A percentile compares a stretch with the other conserved stretches of the same genome.
Conservation (phyloP, 2,113 vertebrate genomes). For the Colinus virginianus region DNA sequence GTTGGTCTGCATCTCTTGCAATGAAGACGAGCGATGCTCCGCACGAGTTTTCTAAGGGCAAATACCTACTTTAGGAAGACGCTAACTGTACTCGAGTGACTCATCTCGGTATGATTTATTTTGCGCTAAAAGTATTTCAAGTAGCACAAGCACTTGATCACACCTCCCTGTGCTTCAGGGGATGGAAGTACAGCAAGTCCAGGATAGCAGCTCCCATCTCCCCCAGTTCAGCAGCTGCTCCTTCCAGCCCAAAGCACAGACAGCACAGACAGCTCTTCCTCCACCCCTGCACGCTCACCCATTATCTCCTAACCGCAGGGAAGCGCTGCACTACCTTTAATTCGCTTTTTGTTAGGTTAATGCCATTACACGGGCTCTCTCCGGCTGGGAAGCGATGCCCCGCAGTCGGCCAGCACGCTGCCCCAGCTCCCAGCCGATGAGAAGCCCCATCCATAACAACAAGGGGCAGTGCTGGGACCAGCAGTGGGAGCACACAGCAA, state of each 20-base stretch:
- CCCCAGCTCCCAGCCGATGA: background rate
- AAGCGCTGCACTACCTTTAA: constrained; percentile 9
- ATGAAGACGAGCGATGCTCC: background rate
- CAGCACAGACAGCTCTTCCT: background rate
- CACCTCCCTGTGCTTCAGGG: background rate
- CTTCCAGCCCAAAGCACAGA: background rate
- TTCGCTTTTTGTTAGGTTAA: constrained; percentile 24
- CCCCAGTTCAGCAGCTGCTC: background rate
- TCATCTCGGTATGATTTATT: background rate
- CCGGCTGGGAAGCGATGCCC: constrained; percentile 62
- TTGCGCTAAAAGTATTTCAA: background rate
- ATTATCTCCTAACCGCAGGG: constrained; percentile 47
- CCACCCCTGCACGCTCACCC: constrained; percentile 18
- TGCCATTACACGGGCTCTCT: constrained; percentile 31
- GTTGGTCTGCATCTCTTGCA: background rate
- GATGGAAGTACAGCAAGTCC: background rate
- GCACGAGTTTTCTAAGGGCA: background rate
- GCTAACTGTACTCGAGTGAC: background rate
- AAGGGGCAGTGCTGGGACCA: background rate
- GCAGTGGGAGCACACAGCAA: background rate
- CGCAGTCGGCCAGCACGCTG: constrained; percentile 42
- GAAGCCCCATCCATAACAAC: background rate
- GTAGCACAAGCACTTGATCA: background rate
- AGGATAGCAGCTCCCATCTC: background rate
- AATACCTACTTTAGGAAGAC: background rate